Evolutionary conservation across 64 coral and sea anemone genomes (phyloP).

Genomic region (Montipora efflorescens): DNA sequence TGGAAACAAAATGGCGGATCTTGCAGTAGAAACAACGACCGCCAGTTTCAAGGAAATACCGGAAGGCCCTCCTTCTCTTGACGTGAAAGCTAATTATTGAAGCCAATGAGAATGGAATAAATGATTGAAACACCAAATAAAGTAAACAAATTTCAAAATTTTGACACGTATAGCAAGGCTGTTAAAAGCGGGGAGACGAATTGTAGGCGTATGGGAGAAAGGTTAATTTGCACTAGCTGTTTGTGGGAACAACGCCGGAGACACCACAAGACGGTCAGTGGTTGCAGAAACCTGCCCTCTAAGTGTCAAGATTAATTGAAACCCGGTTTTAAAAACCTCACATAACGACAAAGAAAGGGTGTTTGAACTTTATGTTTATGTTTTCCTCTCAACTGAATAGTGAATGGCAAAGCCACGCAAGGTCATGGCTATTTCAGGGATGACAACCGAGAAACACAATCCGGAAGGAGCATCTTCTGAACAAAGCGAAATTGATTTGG

Average conservation of each 20-base stretch:
- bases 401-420: neutral
- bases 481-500: too few relatives aligned
- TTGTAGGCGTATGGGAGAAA: neutral
- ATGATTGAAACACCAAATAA: neutral
- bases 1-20: constrained; percentile 2
- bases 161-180: too few relatives aligned
- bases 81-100: neutral
- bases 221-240: neutral
- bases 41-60: neutral
- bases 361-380: too few relatives aligned
- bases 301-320: neutral
- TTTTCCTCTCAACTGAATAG: too few relatives aligned
- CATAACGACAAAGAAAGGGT: neutral
- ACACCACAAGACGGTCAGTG: neutral
- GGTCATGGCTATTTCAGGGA: neutral
- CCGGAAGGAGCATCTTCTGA: too few relatives aligned
- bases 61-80: neutral
- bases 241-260: neutral
- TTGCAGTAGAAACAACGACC: neutral
- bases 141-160: neutral
- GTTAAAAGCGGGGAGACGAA: neutral
- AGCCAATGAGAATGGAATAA: neutral
- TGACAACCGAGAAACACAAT: neutral
- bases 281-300: neutral
- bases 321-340: neutral